Base-by-base conservation (phyloP, 2,113 vertebrate species). In the Panurus biarmicus region DNA sequence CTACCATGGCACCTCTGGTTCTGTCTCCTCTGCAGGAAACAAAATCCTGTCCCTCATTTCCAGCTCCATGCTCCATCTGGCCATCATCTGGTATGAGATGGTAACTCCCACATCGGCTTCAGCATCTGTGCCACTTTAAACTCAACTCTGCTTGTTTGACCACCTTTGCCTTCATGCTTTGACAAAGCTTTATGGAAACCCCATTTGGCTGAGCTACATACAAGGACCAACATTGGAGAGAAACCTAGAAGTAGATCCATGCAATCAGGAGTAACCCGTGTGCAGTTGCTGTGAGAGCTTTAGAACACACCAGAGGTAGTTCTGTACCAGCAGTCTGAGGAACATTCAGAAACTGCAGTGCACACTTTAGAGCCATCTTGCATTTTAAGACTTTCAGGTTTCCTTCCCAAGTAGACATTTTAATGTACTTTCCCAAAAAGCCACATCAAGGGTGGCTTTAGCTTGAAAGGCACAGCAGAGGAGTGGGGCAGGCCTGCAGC, bases 61-160 rank as follows among this genome's bases (percentile, higher is more conserved):
- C 38, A 70, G 2, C 22, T 21, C 38, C 50, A 28, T 28, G 44
- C 50, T 48, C 62, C 36, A 23, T 9, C 51, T 61, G n/a, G 18
- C 47, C 35, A 5, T 20, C 17, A 7, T 2, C 11, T 26, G 42
- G 21, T 29, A 31, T 0, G 28, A 72, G 69, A n/a, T 10, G 19
- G 0, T 14, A 44, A 51, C 69, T 83, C 47, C 64, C 3, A 0
- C 0, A 11, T 14, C 25, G 7, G 31, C 57, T 44, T 42, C 5
- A 31, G 40, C n/a, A 21, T 58, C 28, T 7, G 18, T 0, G 11
- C 71, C n/a, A 47, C 42, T 38, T 56, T 3, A 12, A 26, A 25
- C 14, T 23, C 12, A 29, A 40, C 20, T 36, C 3, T n/a, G 7
- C 11, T 22, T 42, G 16, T 62, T 5, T 50, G 33, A 85, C 66